Evolutionary conservation across 1,140 invertebrate species (phyloP).

Genomic region (Hyles euphorbiae): DNA sequence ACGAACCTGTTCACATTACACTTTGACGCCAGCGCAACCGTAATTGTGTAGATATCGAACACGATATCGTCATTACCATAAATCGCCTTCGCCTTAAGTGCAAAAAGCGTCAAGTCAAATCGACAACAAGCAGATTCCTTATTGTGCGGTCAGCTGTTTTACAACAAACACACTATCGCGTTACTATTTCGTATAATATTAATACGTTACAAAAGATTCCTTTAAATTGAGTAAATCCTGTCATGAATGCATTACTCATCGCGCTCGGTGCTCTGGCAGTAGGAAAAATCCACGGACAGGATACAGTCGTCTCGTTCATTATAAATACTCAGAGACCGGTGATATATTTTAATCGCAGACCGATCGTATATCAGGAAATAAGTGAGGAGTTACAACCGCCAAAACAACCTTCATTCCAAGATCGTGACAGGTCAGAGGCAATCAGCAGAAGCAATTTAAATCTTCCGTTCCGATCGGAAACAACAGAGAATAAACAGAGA

Average conservation of each 20-base stretch:
- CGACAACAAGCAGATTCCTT: conserved; percentile 23
- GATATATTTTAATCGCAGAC: conserved; percentile 6
- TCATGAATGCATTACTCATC: conserved; percentile 28
- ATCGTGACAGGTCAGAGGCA: background rate
- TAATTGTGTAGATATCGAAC: conserved; percentile 17
- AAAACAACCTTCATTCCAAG: background rate
- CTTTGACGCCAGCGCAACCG: conserved; percentile 2
- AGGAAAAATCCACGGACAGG: conserved; percentile 26
- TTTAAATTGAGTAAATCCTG: conserved; percentile 1
- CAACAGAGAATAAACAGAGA: conserved; percentile 3
- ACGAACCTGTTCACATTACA: background rate
- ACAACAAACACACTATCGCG: conserved; percentile 21
- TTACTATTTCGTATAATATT: background rate
- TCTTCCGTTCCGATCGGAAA: too few species aligned
- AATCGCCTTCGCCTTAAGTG: conserved; percentile 34
- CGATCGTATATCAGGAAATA: conserved; percentile 4
- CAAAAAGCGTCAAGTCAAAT: conserved; percentile 35
- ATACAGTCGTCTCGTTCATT: conserved; percentile 7
- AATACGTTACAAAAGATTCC: conserved; percentile 1
- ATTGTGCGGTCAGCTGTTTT: conserved; percentile 31
- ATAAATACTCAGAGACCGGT: background rate
- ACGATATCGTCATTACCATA: conserved; percentile 29
- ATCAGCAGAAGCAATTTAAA: background rate
- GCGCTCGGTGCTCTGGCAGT: conserved; percentile 15
- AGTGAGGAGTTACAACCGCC: conserved; percentile 4